These are phyloP conservation scores for Theretra japonica DNA, from an alignment of 2,888 invertebrate genomes.

Conservation along the genomic window DNA sequence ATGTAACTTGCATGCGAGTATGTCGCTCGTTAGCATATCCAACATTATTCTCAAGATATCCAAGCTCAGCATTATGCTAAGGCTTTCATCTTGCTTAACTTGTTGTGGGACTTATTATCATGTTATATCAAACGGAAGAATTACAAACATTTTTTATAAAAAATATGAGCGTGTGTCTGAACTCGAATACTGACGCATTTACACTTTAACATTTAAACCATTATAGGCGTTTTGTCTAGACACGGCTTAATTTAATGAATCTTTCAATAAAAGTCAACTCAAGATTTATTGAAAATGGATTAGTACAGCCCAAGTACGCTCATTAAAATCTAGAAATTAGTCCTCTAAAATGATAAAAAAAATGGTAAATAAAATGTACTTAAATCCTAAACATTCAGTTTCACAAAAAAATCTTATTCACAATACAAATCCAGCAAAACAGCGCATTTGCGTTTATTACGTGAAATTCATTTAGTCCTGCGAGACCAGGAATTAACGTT, in stretches of 20 bases:
- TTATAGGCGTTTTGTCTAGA: too few species aligned
- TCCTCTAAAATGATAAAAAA: too few species aligned
- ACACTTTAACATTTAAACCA: too few species aligned
- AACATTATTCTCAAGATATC: constrained; percentile 38
- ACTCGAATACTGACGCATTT: too few species aligned
- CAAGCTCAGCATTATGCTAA: constrained; percentile 46
- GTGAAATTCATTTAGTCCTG: not conserved
- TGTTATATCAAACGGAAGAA: not conserved
- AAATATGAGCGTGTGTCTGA: too few species aligned
- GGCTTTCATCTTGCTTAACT: not conserved
- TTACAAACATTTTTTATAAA: not conserved
- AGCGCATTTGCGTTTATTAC: not conserved
- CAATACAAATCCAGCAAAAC: not conserved
- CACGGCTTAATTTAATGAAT: too few species aligned
- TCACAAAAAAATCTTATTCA: not conserved
- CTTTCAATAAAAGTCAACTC: too few species aligned
- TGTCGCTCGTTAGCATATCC: constrained; percentile 11
- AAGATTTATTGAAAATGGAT: too few species aligned
- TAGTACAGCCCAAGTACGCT: too few species aligned
- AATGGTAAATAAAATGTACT: too few species aligned
- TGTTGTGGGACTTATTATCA: not conserved
- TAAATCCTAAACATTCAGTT: too few species aligned
- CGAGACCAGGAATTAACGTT: not conserved
- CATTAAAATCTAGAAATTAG: too few species aligned
- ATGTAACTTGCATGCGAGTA: constrained; percentile 50